A percentile compares a stretch with the other conserved stretches of the same genome.
Conservation (phyloP, 2,113 vertebrate species). For the Jacana jacana region DNA sequence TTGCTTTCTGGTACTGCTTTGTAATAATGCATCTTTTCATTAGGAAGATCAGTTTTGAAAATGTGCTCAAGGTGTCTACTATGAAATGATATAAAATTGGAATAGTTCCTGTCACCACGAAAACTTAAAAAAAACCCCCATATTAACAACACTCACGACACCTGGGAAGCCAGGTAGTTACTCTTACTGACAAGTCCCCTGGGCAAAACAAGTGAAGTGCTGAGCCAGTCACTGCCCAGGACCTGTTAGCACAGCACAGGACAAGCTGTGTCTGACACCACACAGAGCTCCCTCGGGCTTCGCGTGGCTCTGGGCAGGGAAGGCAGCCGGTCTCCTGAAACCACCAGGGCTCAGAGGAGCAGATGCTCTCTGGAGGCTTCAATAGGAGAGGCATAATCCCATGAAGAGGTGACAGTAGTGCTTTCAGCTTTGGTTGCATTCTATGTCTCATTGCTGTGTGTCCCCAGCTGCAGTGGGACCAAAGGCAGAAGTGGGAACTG, state of each 20-base stretch:
- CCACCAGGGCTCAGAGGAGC: not conserved
- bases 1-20: not conserved
- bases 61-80: not conserved
- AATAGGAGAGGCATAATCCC: accelerated
- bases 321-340: not conserved
- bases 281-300: accelerated
- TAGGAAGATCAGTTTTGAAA: not conserved
- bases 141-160: not conserved
- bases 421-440: not conserved
- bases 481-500: not conserved
- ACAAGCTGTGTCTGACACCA: accelerated
- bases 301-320: not conserved
- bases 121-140: not conserved
- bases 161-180: not conserved
- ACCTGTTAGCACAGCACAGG: not conserved
- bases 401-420: not conserved
- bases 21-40: not conserved
- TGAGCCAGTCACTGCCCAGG: not conserved
- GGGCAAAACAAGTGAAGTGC: not conserved
- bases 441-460: not conserved
- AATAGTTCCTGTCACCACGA: not conserved
- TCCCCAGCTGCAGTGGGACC: no score
- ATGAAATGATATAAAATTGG: not conserved
- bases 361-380: not conserved
- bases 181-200: not conserved